Evolutionary conservation across 1,140 invertebrate species (phyloP), one percentile per base, ranked within the genome.

Genomic region (Trialeurodes vaporariorum): DNA sequence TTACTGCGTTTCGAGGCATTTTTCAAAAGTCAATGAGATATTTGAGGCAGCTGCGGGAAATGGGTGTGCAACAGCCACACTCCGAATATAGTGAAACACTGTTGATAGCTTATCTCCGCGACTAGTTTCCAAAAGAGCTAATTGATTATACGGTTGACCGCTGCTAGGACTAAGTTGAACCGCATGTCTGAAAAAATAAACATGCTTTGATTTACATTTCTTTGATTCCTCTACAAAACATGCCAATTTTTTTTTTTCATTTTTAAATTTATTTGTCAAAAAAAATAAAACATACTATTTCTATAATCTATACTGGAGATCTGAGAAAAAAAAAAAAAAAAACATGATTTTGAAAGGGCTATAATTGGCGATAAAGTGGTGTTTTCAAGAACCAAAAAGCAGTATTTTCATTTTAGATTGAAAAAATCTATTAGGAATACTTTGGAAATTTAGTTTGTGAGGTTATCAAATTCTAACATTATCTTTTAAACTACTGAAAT

Each of bases 131-230:
- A 94, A 77, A 58, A 94, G 81, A 25, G 90, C 91, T 72, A 93
- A 77, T 78, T 93, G 91, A 79, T 94, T 94, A 76, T 94, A 94
- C 0, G 91, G 91, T 75, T 94, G 91, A 40, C 91, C 91, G 77
- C 89, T 92, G 67, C 84, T 86, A 64, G 90, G 89, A 25, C 89
- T 89, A 23, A 93, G 79, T 61, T 85, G 83, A 25, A 92, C 85
- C 40, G 91, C 91, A 78, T 93, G 90, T 72, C 87, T 86, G 73
- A 83, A 83, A 71, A 70, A 66, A 66, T 59, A 9, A 25, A 25
- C 9, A 40, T 11, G 61, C 24, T 62, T 11, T 13, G 11, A 23
- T 62, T n/a, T 11, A 25, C 11, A 62, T 13, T 62, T 13, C 11
- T 21, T n/a, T 25, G 24, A 62, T 11, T 62, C 12, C 12, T n/a